Percentiles rank a stretch among this genome's conserved stretches.
Conservation (phyloP, 2,113 vertebrate genomes). For the Anguilla rostrata region DNA sequence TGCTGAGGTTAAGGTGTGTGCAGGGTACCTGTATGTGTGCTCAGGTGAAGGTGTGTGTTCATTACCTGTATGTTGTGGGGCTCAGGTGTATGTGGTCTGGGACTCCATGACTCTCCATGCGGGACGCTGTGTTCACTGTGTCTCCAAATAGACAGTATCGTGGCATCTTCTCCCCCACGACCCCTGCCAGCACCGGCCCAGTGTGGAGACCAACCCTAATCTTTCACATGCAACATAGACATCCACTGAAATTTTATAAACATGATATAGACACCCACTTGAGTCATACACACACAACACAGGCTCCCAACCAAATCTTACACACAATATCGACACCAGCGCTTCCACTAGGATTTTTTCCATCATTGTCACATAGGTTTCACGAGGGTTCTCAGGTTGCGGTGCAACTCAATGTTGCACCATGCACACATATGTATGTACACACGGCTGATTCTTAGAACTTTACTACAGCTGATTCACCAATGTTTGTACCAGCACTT, state of each 20-base stretch:
- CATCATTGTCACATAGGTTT: too few relatives aligned
- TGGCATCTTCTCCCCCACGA: slow-evolving; percentile 76
- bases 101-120: slow-evolving; percentile 72
- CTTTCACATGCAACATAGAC: slow-evolving; percentile 37
- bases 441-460: too few relatives aligned
- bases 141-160: slow-evolving; percentile 74
- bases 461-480: too few relatives aligned
- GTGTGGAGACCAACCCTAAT: slow-evolving; percentile 73
- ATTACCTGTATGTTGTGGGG: slow-evolving; percentile 59
- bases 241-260: neutral
- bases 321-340: neutral
- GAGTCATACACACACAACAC: neutral
- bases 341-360: neutral
- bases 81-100: slow-evolving; percentile 71
- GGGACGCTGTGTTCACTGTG: slow-evolving; percentile 72
- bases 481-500: too few relatives aligned
- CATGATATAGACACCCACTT: slow-evolving; percentile 10
- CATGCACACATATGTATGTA: too few relatives aligned
- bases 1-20: neutral
- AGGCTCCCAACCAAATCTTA: neutral
- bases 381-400: too few relatives aligned
- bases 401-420: too few relatives aligned
- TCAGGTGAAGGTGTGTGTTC: neutral
- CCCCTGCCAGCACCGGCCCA: slow-evolving; percentile 67
- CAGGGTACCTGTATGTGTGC: neutral